Evolutionary conservation across 2,797 vertebrate species (phyloP).

Genomic region (Acanthopagrus latus): DNA sequence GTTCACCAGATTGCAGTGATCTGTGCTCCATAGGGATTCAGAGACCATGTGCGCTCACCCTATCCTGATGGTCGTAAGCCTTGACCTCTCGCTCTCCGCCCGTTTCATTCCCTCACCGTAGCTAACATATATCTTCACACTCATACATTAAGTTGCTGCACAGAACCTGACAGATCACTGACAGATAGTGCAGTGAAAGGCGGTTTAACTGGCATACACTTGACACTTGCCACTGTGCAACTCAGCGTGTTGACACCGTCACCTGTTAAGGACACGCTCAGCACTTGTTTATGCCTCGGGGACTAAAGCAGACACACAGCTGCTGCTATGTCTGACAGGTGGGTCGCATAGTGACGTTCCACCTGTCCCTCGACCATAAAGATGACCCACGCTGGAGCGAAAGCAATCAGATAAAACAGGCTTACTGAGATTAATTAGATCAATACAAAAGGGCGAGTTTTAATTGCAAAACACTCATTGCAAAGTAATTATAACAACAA

Average conservation of each 20-base stretch:
- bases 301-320: conserved; percentile 68
- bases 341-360: conserved; percentile 42
- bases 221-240: conserved; percentile 53
- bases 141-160: conserved; percentile 28
- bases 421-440: not conserved
- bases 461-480: not conserved
- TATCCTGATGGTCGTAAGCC: conserved; percentile 44
- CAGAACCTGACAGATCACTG: conserved; percentile 48
- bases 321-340: conserved; percentile 69
- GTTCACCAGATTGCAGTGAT: conserved; percentile 40
- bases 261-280: conserved; percentile 72
- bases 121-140: conserved; percentile 32
- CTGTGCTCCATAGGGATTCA: conserved; percentile 31
- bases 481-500: conserved; percentile 9
- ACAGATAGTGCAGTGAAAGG: conserved; percentile 54
- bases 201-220: conserved; percentile 55
- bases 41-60: conserved; percentile 45
- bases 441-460: not conserved
- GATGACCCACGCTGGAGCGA: conserved; percentile 15
- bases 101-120: conserved; percentile 47
- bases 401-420: conserved; percentile 27
- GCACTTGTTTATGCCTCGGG: conserved; percentile 49
- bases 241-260: conserved; percentile 63
- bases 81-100: conserved; percentile 56
- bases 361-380: conserved; percentile 61